phyloP scores from a whole-genome alignment of 2,797 vertebrate genomes.

The Scomberomorus guttatus region DNA sequence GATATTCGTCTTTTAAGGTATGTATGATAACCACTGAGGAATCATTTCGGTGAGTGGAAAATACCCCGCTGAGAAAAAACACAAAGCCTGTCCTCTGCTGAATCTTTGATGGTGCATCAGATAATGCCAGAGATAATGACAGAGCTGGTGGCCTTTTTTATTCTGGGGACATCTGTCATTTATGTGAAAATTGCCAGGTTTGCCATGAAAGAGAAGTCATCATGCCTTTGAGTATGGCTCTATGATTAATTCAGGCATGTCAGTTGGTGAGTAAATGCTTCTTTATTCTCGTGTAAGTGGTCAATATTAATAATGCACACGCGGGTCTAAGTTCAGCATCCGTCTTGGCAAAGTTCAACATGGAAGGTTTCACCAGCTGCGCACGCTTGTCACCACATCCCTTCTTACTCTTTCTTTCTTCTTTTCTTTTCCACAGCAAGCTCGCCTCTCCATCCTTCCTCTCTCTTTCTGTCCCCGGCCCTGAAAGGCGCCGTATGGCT shows the following conservation, averaged over 20 bases:
- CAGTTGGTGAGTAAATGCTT: constrained; percentile 81
- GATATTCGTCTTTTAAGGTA: not conserved
- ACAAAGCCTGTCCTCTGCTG: constrained; percentile 56
- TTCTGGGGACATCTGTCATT: constrained; percentile 79
- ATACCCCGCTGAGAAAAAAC: constrained; percentile 28
- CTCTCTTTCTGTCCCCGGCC: constrained; percentile 30
- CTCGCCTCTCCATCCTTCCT: constrained; percentile 41
- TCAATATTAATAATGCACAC: constrained; percentile 85
- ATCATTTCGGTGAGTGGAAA: constrained; percentile 50
- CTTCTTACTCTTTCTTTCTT: constrained; percentile 47
- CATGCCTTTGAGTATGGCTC: constrained; percentile 66
- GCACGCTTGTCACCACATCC: constrained; percentile 65
- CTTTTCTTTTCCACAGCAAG: constrained; percentile 40
- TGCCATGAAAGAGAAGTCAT: constrained; percentile 75
- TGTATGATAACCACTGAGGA: constrained; percentile 4
- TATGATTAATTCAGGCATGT: constrained; percentile 85
- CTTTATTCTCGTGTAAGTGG: constrained; percentile 84
- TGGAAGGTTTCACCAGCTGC: constrained; percentile 52
- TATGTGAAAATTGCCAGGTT: constrained; percentile 76
- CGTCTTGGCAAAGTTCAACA: constrained; percentile 80
- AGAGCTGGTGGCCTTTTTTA: constrained; percentile 52
- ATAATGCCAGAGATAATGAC: constrained; percentile 68
- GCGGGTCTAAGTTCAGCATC: constrained; percentile 76
- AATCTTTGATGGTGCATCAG: constrained; percentile 70
- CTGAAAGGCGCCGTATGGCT: constrained; percentile 55